Evolutionary conservation across 1,140 invertebrate species (phyloP), one percentile per base, ranked within the genome.

Genomic region (Bombus haemorrhoidalis): DNA sequence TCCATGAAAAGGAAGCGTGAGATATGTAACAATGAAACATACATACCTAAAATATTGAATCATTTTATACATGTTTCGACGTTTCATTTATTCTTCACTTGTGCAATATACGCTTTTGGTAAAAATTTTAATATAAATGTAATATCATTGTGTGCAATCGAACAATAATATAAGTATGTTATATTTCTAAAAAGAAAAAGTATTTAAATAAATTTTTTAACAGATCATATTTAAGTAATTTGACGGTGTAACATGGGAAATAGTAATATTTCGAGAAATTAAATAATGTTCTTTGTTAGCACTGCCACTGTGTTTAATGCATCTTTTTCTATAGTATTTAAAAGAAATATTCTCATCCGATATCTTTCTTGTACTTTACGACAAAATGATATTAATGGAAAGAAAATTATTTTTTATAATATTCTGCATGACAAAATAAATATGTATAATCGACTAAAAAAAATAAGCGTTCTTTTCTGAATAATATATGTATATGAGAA

Each of bases 271-370:
- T 73, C 57, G 22, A 69, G 32, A 79, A 69, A 80, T 78, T n/a
- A 69, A 34, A 78, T 81, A 77, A 73, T 73, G 75, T 89, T 86
- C 75, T 88, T 28, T 85, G 64, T 88, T 72, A 81, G 64, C 80
- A 90, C 86, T 90, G 89, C 89, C 89, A 85, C 66, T 59, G 57
- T 22, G 28, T 78, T 22, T 80, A 43, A 43, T 64, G 69, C 73
- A 74, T 76, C 18, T 59, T 43, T 83, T 78, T 83, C 78, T 89
- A 81, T 90, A 68, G 85, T 87, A 89, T 68, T 69, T 79, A 41
- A 76, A 62, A 53, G 6, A 83, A 28, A 66, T 25, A 76, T 78
- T 74, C n/a, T 28, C 28, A 53, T 79, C 81, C 32, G 47, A 62
- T 66, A 34, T 39, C 28, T n/a, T 32, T 74, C 32, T 69, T 88